These are phyloP conservation scores for Notodonta ziczac DNA, from an alignment of 2,888 invertebrate species.

Conservation along the genomic window DNA sequence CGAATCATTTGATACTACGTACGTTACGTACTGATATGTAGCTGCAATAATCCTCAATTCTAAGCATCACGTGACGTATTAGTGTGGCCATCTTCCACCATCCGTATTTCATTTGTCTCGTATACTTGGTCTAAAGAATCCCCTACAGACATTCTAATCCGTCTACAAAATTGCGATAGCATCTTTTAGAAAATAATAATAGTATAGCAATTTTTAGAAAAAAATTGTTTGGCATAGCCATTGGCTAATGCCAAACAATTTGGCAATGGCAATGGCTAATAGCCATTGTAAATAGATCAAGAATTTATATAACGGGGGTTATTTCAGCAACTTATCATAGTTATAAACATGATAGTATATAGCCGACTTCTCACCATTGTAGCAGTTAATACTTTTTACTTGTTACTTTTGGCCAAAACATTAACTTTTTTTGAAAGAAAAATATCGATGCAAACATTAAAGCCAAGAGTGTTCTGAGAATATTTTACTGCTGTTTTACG, in stretches of 20 bases:
- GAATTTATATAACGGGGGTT: too few relatives aligned
- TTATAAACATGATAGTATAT: constrained; percentile 13
- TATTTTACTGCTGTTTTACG: constrained; percentile 64
- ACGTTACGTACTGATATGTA: neutral
- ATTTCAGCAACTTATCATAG: neutral
- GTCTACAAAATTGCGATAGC: too few relatives aligned
- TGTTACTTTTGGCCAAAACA: constrained; percentile 16
- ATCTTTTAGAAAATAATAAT: too few relatives aligned
- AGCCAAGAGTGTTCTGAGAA: constrained; percentile 51
- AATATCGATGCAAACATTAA: constrained; percentile 44
- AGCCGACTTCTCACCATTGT: constrained; percentile 10
- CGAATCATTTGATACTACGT: neutral
- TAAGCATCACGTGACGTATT: neutral
- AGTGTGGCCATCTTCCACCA: too few relatives aligned
- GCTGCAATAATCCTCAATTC: neutral
- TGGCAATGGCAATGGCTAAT: too few relatives aligned
- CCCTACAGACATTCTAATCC: too few relatives aligned
- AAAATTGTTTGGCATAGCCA: too few relatives aligned
- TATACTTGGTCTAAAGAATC: too few relatives aligned
- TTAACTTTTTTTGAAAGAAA: constrained; percentile 34
- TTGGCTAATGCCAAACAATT: too few relatives aligned
- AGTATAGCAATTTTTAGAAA: too few relatives aligned
- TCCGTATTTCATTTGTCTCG: too few relatives aligned
- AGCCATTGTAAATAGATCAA: too few relatives aligned
- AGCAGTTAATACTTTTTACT: constrained; percentile 7